Percentiles rank a stretch among this genome's conserved stretches.
These are phyloP conservation scores for Suillia variegata DNA, from an alignment of 2,888 invertebrate species.

Conservation along the genomic window DNA sequence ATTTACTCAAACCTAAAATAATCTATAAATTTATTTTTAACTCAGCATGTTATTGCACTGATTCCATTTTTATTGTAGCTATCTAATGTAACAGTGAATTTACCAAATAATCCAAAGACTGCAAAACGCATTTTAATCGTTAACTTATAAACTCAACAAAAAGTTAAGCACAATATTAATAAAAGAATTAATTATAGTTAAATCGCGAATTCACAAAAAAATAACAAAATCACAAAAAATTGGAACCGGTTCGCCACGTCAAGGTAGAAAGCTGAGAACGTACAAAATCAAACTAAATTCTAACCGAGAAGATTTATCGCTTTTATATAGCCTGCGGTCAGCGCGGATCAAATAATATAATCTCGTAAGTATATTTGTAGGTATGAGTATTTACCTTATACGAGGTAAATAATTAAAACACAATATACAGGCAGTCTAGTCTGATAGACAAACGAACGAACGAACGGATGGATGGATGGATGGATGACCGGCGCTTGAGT, in stretches of 20 bases:
- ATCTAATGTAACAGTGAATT: too few species aligned
- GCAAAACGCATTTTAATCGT: conserved; percentile 52
- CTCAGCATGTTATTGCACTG: too few species aligned
- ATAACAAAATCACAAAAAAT: conserved; percentile 15
- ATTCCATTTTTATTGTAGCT: too few species aligned
- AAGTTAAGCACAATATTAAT: conserved; percentile 29
- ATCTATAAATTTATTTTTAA: too few species aligned
- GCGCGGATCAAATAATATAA: conserved; percentile 33
- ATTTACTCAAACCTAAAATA: too few species aligned
- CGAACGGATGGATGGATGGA: neutral
- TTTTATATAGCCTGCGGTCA: conserved; percentile 45
- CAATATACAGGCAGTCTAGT: neutral
- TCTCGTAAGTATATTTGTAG: neutral
- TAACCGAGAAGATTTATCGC: conserved; percentile 36
- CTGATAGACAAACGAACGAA: neutral
- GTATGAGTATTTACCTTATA: too few species aligned
- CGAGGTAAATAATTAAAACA: neutral
- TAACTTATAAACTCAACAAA: too few species aligned
- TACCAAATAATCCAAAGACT: conserved; percentile 45
- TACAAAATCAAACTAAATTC: conserved; percentile 45
- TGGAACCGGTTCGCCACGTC: conserved; percentile 38
- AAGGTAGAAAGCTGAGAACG: conserved; percentile 22
- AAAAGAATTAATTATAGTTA: conserved; percentile 28
- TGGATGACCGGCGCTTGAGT: neutral
- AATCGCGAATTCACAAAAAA: conserved; percentile 11